phyloP scores from a whole-genome alignment of 1,140 invertebrate genomes.

The Lordiphosa clarofinis region DNA sequence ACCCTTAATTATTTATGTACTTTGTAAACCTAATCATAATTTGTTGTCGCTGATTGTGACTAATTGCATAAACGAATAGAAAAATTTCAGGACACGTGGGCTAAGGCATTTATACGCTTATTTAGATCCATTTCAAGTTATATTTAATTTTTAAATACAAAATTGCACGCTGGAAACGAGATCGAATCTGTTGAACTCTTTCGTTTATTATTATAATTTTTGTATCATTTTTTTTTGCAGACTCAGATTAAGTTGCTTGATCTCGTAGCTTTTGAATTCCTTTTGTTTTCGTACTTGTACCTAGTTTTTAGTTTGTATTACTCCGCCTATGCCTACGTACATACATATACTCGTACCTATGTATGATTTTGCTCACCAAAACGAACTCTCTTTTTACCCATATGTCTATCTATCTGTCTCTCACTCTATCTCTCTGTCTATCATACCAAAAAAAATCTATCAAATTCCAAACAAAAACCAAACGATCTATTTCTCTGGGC shows the following conservation, averaged over 20 bases:
- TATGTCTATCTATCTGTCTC: constrained; percentile 30
- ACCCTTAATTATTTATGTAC: too few species aligned
- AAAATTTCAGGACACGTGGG: neutral
- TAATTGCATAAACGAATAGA: constrained; percentile 43
- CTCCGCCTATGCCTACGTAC: constrained; percentile 25
- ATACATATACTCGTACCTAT: constrained; percentile 20
- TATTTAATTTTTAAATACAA: constrained; percentile 12
- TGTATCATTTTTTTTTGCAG: constrained; percentile 1
- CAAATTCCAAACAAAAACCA: constrained; percentile 37
- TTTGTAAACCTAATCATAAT: constrained; percentile 44
- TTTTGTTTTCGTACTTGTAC: constrained; percentile 53
- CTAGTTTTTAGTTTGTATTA: constrained; percentile 46
- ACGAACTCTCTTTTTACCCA: constrained; percentile 25
- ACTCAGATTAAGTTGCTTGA: too few species aligned
- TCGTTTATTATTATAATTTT: constrained; percentile 27
- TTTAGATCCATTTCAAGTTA: constrained; percentile 20
- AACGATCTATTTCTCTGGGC: constrained; percentile 76
- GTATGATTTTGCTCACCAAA: too few species aligned
- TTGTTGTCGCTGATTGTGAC: constrained; percentile 55
- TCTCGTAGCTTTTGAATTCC: constrained; percentile 9
- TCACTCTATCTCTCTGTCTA: constrained; percentile 41
- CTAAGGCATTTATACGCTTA: constrained; percentile 38
- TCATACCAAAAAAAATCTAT: constrained; percentile 32
- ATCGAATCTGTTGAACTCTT: constrained; percentile 10
- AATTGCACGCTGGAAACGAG: constrained; percentile 64